A percentile compares a stretch with the other conserved stretches of the same genome.
phyloP scores from a whole-genome alignment of 2,888 invertebrate genomes.

The Andrena bucephala region DNA sequence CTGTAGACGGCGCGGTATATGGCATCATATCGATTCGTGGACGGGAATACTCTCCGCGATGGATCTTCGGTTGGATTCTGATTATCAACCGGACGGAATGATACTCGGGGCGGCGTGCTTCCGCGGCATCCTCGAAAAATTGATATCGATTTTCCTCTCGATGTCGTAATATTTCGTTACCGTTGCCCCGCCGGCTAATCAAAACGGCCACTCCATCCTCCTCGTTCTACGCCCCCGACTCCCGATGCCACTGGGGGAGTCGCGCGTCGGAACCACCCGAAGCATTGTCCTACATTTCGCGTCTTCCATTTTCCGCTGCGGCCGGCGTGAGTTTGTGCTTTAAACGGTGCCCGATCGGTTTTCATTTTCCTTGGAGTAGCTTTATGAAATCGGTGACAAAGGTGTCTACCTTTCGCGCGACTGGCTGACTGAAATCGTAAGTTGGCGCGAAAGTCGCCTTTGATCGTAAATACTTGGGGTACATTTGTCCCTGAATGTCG shows the following conservation, averaged over 20 bases:
- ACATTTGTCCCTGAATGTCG: conserved; percentile 43
- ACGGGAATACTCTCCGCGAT: conserved; percentile 40
- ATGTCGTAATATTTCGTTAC: conserved; percentile 68
- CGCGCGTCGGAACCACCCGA: neutral
- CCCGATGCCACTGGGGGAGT: neutral
- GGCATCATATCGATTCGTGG: conserved; percentile 44
- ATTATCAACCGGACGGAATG: conserved; percentile 61
- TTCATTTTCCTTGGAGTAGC: neutral
- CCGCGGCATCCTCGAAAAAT: conserved; percentile 64
- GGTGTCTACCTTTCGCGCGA: neutral
- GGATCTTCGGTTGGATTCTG: conserved; percentile 62
- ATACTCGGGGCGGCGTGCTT: conserved; percentile 34
- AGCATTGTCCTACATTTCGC: neutral
- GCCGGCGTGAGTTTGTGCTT: too few species aligned
- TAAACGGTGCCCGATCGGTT: neutral
- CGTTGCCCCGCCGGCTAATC: conserved; percentile 45
- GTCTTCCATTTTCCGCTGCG: neutral
- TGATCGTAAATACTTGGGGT: conserved; percentile 47
- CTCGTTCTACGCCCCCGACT: conserved; percentile 4
- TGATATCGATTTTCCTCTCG: conserved; percentile 60
- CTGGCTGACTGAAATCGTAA: neutral
- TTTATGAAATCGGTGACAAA: neutral
- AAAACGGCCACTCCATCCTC: conserved; percentile 50
- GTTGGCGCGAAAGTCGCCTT: conserved; percentile 29
- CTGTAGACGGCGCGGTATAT: conserved; percentile 1